These are phyloP conservation scores for Mastomys coucha DNA, from an alignment of 2,113 vertebrate species.

Conservation along the genomic window DNA sequence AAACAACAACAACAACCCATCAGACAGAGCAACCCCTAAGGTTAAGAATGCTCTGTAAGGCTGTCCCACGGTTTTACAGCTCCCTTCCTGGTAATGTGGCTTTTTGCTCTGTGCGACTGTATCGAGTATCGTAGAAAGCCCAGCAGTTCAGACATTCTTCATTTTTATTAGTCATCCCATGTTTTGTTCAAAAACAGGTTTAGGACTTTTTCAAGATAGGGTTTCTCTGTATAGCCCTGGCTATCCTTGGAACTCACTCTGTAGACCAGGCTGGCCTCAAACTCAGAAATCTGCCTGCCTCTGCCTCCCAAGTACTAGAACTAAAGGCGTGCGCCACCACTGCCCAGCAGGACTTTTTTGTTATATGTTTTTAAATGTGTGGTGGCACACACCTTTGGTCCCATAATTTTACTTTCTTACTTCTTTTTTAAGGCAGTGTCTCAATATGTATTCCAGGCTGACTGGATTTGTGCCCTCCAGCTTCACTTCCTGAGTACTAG, in stretches of 20 bases:
- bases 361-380: background rate
- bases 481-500: background rate
- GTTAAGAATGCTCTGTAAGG: background rate
- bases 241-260: too few species aligned
- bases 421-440: background rate
- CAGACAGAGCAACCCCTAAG: slow-evolving; percentile 1
- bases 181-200: slow-evolving; percentile 38
- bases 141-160: background rate
- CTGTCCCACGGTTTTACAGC: background rate
- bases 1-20: background rate
- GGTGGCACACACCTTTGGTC: background rate
- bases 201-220: background rate
- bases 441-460: background rate
- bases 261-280: too few species aligned
- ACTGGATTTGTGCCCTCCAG: background rate
- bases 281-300: too few species aligned
- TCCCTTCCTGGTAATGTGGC: background rate
- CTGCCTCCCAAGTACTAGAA: too few species aligned
- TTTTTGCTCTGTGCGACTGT: background rate
- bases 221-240: too few species aligned
- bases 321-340: too few species aligned
- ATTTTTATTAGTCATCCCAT: background rate
- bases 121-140: background rate
- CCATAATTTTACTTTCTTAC: background rate
- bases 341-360: background rate